These are phyloP conservation scores for Rhagophthalmus giganteus DNA, from an alignment of 2,888 invertebrate genomes.

Conservation along the genomic window DNA sequence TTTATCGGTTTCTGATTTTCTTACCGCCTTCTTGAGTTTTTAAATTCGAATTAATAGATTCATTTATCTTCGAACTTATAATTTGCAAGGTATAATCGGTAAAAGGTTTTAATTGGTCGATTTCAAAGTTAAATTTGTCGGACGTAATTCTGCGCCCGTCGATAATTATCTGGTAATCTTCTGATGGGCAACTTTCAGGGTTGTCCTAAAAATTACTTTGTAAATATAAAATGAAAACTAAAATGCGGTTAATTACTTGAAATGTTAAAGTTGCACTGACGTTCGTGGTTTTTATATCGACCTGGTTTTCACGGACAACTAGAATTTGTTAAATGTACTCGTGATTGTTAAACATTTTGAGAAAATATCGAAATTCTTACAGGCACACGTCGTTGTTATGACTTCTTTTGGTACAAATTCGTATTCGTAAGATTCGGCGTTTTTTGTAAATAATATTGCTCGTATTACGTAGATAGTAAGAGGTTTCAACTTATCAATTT, in stretches of 20 bases:
- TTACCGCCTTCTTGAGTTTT: conserved; percentile 20
- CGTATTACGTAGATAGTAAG: conserved; percentile 9
- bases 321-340: neutral
- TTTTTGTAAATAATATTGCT: conserved; percentile 4
- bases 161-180: neutral
- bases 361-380: conserved; percentile 15
- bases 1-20: neutral
- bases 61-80: neutral
- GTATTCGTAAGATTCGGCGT: neutral
- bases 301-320: conserved; percentile 5
- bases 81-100: conserved; percentile 1
- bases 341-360: neutral
- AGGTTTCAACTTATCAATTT: neutral
- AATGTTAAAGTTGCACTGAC: conserved; percentile 4
- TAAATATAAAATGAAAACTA: conserved; percentile 5
- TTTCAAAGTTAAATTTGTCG: neutral
- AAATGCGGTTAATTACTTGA: neutral
- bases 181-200: conserved; percentile 2
- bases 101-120: conserved; percentile 6
- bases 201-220: conserved; percentile 7
- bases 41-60: neutral
- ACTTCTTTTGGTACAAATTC: neutral
- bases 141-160: neutral
- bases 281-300: neutral
- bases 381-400: conserved; percentile 12